Base-by-base conservation (phyloP, 2,797 vertebrate genomes). In the Onychomys leucogaster region DNA sequence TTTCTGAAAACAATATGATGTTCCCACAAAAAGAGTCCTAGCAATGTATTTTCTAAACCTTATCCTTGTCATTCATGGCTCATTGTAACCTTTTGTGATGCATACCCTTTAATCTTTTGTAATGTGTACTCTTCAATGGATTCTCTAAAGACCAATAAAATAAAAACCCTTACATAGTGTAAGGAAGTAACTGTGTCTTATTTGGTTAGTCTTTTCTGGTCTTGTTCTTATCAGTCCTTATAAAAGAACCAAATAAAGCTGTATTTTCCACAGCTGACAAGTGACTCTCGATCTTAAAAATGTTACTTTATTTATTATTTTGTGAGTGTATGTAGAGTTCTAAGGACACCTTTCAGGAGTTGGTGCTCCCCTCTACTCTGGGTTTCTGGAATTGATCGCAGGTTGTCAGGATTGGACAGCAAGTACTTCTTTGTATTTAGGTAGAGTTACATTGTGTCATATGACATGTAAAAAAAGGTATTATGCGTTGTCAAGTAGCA, bases 61-160 rank as follows among this genome's bases (percentile, higher is more conserved):
- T 21, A 14, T 86, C 16, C 21, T 82, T n/a, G 2, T 65, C 9
- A 73, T 43, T 29, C 25, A n/a, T 16, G 32, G 6, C 43, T 86
- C 32, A 49, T 41, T 61, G 43, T 34, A 94, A 71, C 37, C 4
- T 81, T 63, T 25, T 82, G 17, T 63, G 16, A 78, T 65, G 25
- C 4, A 8, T 46, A 71, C 13, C 11, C 32, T 49, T 27, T 29
- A 73, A 32, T 88, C 27, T 81, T 63, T 25, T 73, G 10, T 52
- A 19, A 32, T n/a, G 1, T 46, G 13, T 52, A 88, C 1, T 88
- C 16, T 88, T 75, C 29, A 75, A 75, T 90, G 27, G 1, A 27
- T 95, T 91, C 25, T 19, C 67, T 75, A 93, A 88, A 41, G 27
- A 49, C 75, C 25, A 52, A 80, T 87, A 95, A 65, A 90, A 78